Conservation (phyloP, 2,888 invertebrate genomes). For the Auanema sp. region DNA sequence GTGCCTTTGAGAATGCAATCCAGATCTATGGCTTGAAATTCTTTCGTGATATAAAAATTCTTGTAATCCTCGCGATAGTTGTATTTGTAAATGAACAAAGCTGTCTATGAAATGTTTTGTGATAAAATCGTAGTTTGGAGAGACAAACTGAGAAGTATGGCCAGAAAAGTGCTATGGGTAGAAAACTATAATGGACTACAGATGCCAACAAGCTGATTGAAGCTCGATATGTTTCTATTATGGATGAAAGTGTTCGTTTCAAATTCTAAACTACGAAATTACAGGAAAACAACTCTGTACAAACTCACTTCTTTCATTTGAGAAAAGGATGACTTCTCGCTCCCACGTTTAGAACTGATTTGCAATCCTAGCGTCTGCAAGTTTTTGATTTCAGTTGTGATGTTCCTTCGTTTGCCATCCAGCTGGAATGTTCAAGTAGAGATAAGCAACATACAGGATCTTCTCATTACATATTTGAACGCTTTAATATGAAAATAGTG, state of each 20-base stretch:
- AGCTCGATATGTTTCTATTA: constrained; percentile 6
- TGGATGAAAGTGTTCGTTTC: constrained; percentile 6
- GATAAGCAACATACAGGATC: not conserved
- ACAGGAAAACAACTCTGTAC: not conserved
- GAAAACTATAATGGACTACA: constrained; percentile 10
- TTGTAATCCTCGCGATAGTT: constrained; percentile 43
- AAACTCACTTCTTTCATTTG: constrained; percentile 5
- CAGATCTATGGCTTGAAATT: constrained; percentile 48
- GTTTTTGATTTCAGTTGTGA: constrained; percentile 17
- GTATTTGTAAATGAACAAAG: constrained; percentile 37
- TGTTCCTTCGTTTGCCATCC: constrained; percentile 9
- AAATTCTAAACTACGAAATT: constrained; percentile 8
- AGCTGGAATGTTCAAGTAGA: not conserved
- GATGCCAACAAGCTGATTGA: not conserved
- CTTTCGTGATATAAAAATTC: constrained; percentile 43
- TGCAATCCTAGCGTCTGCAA: constrained; percentile 7
- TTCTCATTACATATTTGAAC: not conserved
- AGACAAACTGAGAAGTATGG: constrained; percentile 17
- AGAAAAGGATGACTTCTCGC: not conserved
- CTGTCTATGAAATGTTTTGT: constrained; percentile 24
- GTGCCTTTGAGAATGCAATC: constrained; percentile 38
- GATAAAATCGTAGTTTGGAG: not conserved
- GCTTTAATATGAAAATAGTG: constrained; percentile 17
- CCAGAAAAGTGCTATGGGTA: constrained; percentile 15
- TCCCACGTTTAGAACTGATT: not conserved